Percentiles rank a stretch among this genome's conserved stretches.
Evolutionary conservation across 2,113 vertebrate genomes (phyloP).

Genomic region (Melanostigma gelatinosum): DNA sequence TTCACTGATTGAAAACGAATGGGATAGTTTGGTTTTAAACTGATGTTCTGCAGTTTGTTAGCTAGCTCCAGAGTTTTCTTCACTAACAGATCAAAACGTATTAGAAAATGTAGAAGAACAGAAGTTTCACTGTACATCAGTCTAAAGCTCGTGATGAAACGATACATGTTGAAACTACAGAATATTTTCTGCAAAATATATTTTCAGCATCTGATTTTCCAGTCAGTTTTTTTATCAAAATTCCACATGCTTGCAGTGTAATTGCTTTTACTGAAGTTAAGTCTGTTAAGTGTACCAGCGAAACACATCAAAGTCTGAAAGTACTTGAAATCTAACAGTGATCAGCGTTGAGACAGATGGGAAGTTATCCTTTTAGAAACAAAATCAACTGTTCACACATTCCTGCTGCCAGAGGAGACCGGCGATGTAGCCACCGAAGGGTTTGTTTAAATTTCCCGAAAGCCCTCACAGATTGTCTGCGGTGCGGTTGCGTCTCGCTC

Average conservation of each 20-base stretch:
- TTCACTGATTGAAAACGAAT: too few species aligned
- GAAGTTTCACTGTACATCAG: too few species aligned
- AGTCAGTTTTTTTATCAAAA: too few species aligned
- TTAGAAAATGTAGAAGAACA: too few species aligned
- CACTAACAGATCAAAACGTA: not conserved
- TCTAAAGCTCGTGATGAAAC: too few species aligned
- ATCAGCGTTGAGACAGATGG: not conserved
- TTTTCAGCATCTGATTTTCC: too few species aligned
- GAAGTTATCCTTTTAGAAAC: not conserved
- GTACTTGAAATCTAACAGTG: not conserved
- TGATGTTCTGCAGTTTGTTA: not conserved
- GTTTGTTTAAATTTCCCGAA: constrained; percentile 28
- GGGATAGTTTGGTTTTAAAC: not conserved
- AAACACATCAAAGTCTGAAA: not conserved
- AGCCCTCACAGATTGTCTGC: constrained; percentile 16
- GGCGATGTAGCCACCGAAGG: not conserved
- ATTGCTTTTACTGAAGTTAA: too few species aligned
- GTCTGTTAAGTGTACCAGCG: not conserved
- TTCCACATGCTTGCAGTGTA: too few species aligned
- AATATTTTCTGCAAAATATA: too few species aligned
- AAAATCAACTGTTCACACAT: constrained; percentile 6
- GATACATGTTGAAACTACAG: too few species aligned
- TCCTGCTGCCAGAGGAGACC: constrained; percentile 5
- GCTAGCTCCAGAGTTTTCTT: not conserved
- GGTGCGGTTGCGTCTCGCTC: constrained; percentile 12